Base-by-base conservation (phyloP, 2,113 vertebrate genomes). In the Datnioides undecimradiatus region DNA sequence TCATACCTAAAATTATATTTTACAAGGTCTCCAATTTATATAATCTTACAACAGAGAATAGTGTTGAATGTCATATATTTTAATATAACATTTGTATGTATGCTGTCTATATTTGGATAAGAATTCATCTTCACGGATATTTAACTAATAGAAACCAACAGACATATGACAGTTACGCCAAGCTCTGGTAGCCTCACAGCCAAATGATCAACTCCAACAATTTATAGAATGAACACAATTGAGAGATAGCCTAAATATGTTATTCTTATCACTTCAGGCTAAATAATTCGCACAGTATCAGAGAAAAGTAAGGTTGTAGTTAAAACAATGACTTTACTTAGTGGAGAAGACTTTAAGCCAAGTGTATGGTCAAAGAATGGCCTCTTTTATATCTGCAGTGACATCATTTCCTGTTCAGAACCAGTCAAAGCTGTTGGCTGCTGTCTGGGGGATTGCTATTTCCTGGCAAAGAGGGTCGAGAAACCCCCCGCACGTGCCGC, bases 401-500 rank as follows among this genome's bases (percentile, higher is more conserved):
- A 3, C 65, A 73, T 59, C 19, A 85, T 34, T 59, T 73, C 59
- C 67, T 74, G 46, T 13, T 4, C 34, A 57, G 1, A 52, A 38
- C n/a, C 55, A 5, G 27, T 60, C 36, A 45, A 79, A 2, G 19
- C 4, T 21, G 11, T 12, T 41, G 38, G 40, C 21, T 29, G 4
- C 2, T 5, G 0, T 48, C 1, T 45, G 41, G 17, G n/a, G 64
- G 17, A 17, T 48, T 11, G 25, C n/a, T 12, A 27, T 76, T 89
- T 84, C 83, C 81, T 12, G 78, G 60, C 48, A 84, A 19, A 60
- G 1, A 2, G 4, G 0, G 0, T 65, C 67, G 9, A 72, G 34
- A 88, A 89, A 79, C 76, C 58, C 79, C 83, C 81, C 16, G 12
- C 25, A 75, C 34, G 16, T 52, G 68, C 1, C 21, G 0, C 33